Percentiles rank a stretch among this genome's conserved stretches.
Evolutionary conservation across 2,113 vertebrate genomes (phyloP).

Genomic region (Oreochromis niloticus): DNA sequence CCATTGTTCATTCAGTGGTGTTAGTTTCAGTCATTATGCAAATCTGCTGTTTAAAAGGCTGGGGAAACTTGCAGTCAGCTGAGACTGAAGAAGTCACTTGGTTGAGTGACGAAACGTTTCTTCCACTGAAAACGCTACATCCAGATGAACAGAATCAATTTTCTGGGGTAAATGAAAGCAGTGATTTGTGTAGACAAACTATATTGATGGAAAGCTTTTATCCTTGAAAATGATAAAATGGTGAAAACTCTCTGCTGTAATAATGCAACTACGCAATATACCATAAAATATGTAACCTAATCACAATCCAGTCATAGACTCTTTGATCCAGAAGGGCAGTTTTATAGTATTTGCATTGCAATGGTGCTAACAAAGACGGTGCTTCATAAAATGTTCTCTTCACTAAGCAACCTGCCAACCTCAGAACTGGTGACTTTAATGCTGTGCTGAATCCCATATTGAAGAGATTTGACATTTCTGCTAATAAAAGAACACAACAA

Average conservation of each 20-base stretch:
- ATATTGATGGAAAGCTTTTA: not conserved
- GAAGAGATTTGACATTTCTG: not conserved
- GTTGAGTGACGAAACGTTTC: not conserved
- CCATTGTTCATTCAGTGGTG: not conserved
- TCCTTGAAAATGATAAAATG: not conserved
- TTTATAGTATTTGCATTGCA: not conserved
- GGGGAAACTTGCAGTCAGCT: not conserved
- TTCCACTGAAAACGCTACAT: not conserved
- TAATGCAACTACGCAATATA: not conserved
- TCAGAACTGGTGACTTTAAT: not conserved
- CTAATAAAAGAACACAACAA: not conserved
- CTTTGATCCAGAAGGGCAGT: not conserved
- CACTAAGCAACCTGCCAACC: not conserved
- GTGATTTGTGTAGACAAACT: not conserved
- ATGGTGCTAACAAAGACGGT: not conserved
- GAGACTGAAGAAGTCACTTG: not conserved
- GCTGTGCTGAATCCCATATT: not conserved
- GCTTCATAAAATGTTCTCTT: not conserved
- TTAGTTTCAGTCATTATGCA: not conserved
- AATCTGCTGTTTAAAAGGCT: not conserved
- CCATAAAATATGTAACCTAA: not conserved
- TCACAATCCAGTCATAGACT: not conserved
- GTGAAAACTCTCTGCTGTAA: fast-evolving
- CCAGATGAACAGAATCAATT: not conserved
- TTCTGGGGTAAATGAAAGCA: not conserved